Evolutionary conservation across 2,113 vertebrate species (phyloP), one percentile per base, ranked within the genome.

Genomic region (Rynchops niger): DNA sequence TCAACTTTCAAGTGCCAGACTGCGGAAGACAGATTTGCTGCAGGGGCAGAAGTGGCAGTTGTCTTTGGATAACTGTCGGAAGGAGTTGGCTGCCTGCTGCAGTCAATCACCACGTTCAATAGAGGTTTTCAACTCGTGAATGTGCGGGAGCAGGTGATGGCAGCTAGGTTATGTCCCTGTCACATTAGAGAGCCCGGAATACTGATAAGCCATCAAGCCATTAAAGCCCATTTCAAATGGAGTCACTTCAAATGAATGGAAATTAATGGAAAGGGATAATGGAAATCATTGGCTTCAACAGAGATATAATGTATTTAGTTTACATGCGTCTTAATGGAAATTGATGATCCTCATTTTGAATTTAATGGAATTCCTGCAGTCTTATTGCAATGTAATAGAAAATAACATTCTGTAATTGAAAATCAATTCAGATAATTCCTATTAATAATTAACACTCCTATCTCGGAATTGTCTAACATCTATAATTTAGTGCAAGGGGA

Each of bases 361-460:
- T 97, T 94, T 98, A 97, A 98, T 97, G 93, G 92, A 90, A 97
- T 98, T 94, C 95, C 97, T 97, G 95, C 78, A 96, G 90, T 58
- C 95, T 95, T 97, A 87, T 62, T 97, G 96, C 93, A 89, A 9
- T 61, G 71, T 92, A 96, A 97, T 91, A 97, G 96, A 97, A 98
- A 98, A 97, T 95, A 88, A 98, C 97, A 97, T 79, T 97, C 92
- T 92, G 73, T 97, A 94, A 98, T 95, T 97, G 97, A 72, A 79
- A 98, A 98, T 98, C 97, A 97, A 97, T 98, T 95, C 96, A 97
- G 97, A 97, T 98, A 96, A 98, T 97, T 96, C 73, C 96, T 95
- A 95, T 98, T 94, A 98, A 97, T 98, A 98, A 98, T 98, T 98
- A 98, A 98, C 97, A 88, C 90, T 87, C 65, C 94, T 96, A 45